These are phyloP conservation scores for Tipula vernalis DNA, from an alignment of 2,888 invertebrate species.

Conservation along the genomic window DNA sequence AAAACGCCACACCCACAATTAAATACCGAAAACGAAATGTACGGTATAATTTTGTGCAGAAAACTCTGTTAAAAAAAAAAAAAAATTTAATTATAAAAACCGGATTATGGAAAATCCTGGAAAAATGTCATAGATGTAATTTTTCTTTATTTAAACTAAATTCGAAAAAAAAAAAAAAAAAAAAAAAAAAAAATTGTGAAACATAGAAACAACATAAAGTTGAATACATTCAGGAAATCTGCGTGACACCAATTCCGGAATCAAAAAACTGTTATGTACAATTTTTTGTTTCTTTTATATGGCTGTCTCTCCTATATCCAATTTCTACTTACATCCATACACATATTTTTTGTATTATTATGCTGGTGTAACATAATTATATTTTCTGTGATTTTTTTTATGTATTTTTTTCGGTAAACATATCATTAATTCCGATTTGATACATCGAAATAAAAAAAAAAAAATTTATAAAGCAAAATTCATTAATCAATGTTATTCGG, in stretches of 20 bases:
- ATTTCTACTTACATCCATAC: not conserved
- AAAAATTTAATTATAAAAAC: not conserved
- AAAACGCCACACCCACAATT: not conserved
- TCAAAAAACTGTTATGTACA: not conserved
- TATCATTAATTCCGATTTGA: slow-evolving; percentile 4
- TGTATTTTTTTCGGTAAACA: not conserved
- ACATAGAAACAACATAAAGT: not conserved
- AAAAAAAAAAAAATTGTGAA: not conserved
- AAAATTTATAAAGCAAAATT: not conserved
- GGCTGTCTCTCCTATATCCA: not conserved
- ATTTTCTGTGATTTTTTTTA: not conserved
- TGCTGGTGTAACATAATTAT: not conserved
- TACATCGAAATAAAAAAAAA: not conserved
- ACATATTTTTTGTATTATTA: not conserved
- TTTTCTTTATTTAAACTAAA: not conserved
- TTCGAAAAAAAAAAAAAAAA: not conserved
- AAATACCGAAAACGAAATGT: not conserved
- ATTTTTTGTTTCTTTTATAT: not conserved
- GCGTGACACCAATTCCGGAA: slow-evolving; percentile 4
- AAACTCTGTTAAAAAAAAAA: not conserved
- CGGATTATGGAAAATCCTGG: slow-evolving; percentile 4
- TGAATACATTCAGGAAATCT: not conserved
- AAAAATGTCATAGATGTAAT: slow-evolving; percentile 1
- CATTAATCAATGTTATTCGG: slow-evolving; percentile 4
- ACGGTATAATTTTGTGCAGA: not conserved